Percentiles rank a stretch among this genome's conserved stretches.
Conservation (phyloP, 35 echinoderm and acorn worm species). For the Heliocidaris tuberculata region DNA sequence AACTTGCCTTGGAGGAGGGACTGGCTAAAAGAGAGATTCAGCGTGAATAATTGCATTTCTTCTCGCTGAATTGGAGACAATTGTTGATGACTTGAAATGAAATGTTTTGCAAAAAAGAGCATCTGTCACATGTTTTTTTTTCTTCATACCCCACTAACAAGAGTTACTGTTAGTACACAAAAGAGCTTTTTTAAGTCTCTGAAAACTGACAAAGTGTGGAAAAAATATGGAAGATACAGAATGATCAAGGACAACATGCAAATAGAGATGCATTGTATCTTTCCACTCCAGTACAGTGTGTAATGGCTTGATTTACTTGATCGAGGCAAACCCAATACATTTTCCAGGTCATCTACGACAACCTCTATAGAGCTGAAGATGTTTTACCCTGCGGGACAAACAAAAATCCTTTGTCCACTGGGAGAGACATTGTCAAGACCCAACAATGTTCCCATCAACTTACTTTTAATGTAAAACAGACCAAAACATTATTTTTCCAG, state of each 20-base stretch:
- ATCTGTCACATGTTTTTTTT: not conserved
- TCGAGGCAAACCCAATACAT: not conserved
- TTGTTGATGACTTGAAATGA: conserved; percentile 2
- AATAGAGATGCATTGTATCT: not conserved
- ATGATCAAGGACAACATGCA: not conserved
- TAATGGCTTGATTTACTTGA: too few relatives aligned
- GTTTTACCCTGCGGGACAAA: not conserved
- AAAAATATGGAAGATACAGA: not conserved
- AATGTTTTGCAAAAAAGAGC: conserved; percentile 11
- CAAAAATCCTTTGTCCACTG: conserved; percentile 2
- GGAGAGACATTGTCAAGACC: not conserved
- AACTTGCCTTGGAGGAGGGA: not conserved
- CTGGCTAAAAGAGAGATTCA: not conserved
- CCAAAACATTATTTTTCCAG: not conserved
- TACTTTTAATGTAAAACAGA: not conserved
- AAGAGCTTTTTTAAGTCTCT: too few relatives aligned
- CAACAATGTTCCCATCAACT: not conserved
- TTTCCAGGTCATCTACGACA: not conserved
- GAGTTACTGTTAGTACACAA: not conserved
- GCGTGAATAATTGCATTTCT: not conserved
- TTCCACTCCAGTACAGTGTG: not conserved
- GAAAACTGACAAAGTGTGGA: not conserved
- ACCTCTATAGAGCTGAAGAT: not conserved
- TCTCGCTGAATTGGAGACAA: not conserved
- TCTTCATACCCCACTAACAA: not conserved